Base-by-base conservation (phyloP, 1,140 invertebrate genomes). In the Popillia japonica region DNA sequence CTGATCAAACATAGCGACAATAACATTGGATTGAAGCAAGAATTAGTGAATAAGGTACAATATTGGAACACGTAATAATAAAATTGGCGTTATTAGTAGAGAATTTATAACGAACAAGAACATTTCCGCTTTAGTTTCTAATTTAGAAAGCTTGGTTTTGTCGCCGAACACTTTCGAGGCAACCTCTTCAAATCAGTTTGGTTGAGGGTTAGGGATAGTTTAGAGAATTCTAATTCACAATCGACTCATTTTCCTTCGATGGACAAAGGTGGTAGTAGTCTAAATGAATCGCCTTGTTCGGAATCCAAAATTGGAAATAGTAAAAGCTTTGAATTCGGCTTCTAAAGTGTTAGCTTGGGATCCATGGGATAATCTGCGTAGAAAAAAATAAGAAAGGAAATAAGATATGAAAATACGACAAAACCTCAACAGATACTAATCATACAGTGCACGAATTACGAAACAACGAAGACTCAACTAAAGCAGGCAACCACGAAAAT, bases 301-400 rank as follows among this genome's bases (percentile, higher is more conserved):
- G 79, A 82, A 40, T 79, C 81, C 23, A 20, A 72, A 6, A 72
- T 82, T 9, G 81, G 79, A 10, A 76, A 48, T 9, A 72, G 72
- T n/a, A 81, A 80, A n/a, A 44, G 77, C 75, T 41, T 64, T 73
- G 20, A 77, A 59, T 40, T 79, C 81, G 10, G 77, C 79, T 22
- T 77, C 81, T 8, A 80, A 79, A 41, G 79, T 80, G 42, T 40
- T 82, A 4, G 34, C 80, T 8, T 82, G 81, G 81, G 81, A 82
- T 76, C 78, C 81, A 10, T 82, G 81, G 81, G 79, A 82, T 64
- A 82, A 82, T 61, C 44, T 80, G 4, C 44, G 78, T 20, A 48
- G 81, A 42, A 81, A 82, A n/a, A 41, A 79, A 76, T 77, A 82
- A 82, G 34, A 77, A 68, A 40, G 27, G 59, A 61, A 48, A 41